These are phyloP conservation scores for Platorchestia sp. DNA, from an alignment of 1,140 invertebrate genomes.

Conservation along the genomic window DNA sequence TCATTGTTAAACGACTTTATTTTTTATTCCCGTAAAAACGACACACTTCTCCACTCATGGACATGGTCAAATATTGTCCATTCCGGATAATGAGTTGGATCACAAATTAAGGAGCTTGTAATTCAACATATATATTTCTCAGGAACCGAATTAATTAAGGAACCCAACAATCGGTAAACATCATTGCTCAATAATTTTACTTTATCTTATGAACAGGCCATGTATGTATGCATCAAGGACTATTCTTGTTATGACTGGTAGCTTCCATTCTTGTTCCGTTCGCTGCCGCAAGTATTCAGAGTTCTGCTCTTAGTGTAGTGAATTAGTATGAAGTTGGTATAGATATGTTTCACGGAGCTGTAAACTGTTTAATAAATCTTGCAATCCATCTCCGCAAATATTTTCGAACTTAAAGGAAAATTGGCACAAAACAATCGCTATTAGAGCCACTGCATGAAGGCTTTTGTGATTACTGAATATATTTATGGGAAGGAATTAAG, in stretches of 20 bases:
- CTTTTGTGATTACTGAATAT: too few relatives aligned
- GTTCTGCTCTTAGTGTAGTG: not conserved
- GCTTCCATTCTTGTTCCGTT: not conserved
- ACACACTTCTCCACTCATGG: not conserved
- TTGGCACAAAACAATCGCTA: too few relatives aligned
- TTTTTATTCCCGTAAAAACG: not conserved
- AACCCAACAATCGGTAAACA: not conserved
- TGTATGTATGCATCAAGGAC: too few relatives aligned
- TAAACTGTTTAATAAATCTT: too few relatives aligned
- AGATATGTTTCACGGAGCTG: not conserved
- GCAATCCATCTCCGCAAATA: not conserved
- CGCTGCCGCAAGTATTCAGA: not conserved
- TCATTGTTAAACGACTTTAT: not conserved
- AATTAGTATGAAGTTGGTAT: not conserved
- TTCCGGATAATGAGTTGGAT: not conserved
- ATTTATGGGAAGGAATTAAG: too few relatives aligned
- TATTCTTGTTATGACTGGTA: slow-evolving; percentile 20
- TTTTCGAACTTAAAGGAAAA: not conserved
- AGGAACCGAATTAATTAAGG: not conserved
- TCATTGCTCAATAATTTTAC: slow-evolving; percentile 17
- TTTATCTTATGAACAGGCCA: not conserved
- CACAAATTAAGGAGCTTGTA: not conserved
- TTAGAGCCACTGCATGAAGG: too few relatives aligned
- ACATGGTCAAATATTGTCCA: not conserved
- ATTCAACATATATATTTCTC: not conserved